A percentile compares a stretch with the other conserved stretches of the same genome.
phyloP scores from a whole-genome alignment of 2,113 vertebrate species.

The Panthera uncia region DNA sequence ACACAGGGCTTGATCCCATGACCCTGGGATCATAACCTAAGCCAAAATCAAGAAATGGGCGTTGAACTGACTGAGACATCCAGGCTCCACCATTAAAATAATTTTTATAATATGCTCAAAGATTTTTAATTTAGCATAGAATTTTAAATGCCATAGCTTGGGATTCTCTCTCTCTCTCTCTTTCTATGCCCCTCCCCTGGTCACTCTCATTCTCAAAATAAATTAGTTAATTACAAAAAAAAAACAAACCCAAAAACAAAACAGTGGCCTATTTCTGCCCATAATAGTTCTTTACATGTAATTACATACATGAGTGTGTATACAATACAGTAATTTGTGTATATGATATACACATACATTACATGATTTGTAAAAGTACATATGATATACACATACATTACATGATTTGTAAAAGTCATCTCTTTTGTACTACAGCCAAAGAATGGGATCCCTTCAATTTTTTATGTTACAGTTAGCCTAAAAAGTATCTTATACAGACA shows the following conservation, averaged over 20 bases:
- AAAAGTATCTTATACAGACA: neutral
- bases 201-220: no score
- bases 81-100: neutral
- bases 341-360: no score
- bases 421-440: neutral
- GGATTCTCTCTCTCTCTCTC: no score
- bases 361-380: neutral
- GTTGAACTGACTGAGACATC: no score
- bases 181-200: no score
- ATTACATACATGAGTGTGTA: neutral
- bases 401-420: neutral
- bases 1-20: no score
- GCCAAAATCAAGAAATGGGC: no score
- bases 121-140: neutral
- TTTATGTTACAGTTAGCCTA: neutral
- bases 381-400: no score
- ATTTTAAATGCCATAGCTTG: neutral
- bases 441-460: neutral
- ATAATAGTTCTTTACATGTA: neutral
- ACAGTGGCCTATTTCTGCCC: neutral
- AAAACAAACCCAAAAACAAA: no score
- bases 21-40: no score
- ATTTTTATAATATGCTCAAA: neutral
- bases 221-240: no score
- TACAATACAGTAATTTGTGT: neutral